Conservation (phyloP, 2,113 vertebrate genomes). For the Passerina amoena region DNA sequence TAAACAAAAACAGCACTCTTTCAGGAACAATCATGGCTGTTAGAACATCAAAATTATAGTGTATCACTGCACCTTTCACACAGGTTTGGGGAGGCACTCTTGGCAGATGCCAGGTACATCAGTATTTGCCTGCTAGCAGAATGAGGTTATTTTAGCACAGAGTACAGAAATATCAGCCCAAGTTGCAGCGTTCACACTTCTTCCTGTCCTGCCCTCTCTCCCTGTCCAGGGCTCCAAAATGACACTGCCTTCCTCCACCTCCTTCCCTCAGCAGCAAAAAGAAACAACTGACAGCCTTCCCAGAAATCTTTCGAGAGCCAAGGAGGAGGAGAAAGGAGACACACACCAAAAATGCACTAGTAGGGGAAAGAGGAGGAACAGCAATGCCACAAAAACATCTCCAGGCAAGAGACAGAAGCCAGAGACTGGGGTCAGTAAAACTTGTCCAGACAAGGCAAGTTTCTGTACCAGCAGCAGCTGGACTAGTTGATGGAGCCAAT, state of each 20-base stretch:
- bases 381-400: slow-evolving; percentile 36
- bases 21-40: neutral
- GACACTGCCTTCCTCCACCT: neutral
- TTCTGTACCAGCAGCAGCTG: neutral
- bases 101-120: neutral
- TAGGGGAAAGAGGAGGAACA: slow-evolving; percentile 29
- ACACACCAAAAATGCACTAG: slow-evolving; percentile 33
- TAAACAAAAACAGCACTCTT: neutral
- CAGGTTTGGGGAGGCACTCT: neutral
- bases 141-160: neutral
- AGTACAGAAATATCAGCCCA: neutral
- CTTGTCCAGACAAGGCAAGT: slow-evolving; percentile 35
- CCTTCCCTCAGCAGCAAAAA: neutral
- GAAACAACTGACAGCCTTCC: neutral
- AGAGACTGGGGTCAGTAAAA: slow-evolving; percentile 45
- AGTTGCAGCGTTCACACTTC: neutral
- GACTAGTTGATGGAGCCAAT: neutral
- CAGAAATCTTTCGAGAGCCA: neutral
- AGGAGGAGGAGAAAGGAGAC: slow-evolving; percentile 14
- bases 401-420: slow-evolving; percentile 39
- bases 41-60: neutral
- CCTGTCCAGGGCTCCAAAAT: neutral
- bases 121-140: neutral
- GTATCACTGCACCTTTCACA: neutral
- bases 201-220: neutral